phyloP scores from a whole-genome alignment of 2,113 vertebrate genomes.

The Melanocharis versteri region DNA sequence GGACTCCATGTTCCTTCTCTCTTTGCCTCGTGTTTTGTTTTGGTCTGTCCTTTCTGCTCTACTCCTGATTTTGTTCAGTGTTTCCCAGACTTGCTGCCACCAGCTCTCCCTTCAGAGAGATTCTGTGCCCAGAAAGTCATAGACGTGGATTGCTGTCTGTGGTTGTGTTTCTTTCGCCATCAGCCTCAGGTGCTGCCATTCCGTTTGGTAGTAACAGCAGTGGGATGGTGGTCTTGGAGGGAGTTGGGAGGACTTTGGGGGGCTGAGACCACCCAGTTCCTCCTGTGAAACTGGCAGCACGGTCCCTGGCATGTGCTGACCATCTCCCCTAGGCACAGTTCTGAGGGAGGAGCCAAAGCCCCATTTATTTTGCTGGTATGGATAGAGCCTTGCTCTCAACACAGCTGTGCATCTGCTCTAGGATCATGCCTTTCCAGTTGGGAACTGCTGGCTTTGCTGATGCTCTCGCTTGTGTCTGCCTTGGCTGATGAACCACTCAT shows the following conservation, averaged over 20 bases:
- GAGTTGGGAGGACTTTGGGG: neutral
- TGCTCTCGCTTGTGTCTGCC: conserved; percentile 3
- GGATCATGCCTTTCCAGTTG: neutral
- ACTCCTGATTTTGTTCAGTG: neutral
- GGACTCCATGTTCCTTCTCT: neutral
- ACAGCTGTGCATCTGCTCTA: neutral
- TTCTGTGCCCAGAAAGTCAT: neutral
- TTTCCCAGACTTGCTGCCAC: neutral
- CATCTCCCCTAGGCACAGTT: neutral
- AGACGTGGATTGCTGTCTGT: neutral
- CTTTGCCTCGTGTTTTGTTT: neutral
- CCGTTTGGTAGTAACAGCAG: neutral
- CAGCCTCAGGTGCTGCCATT: neutral
- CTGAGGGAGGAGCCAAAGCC: neutral
- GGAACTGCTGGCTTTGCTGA: neutral
- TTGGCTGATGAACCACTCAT: neutral
- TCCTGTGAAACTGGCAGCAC: accelerated
- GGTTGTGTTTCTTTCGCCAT: neutral
- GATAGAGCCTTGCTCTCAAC: neutral
- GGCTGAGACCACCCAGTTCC: neutral
- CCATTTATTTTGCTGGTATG: neutral
- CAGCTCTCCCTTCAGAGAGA: neutral
- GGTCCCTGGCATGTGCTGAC: neutral
- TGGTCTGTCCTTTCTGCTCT: neutral
- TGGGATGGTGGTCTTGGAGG: neutral